phyloP scores from a whole-genome alignment of 1,140 invertebrate species.

The Pachypsylla venusta region DNA sequence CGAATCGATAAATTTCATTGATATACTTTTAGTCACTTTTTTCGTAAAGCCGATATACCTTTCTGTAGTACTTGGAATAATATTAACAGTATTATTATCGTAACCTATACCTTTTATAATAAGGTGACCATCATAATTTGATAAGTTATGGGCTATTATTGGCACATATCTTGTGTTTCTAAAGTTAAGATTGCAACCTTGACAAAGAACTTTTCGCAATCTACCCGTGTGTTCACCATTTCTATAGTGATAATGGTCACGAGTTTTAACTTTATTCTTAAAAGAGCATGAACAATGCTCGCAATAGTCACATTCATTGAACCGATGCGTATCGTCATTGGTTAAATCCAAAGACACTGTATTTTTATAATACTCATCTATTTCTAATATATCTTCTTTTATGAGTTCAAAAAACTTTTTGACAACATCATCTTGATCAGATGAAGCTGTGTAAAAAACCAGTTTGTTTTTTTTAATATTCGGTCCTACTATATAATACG shows the following conservation, averaged over 20 bases:
- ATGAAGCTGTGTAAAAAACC: too few species aligned
- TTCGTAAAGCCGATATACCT: neutral
- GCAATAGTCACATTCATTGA: neutral
- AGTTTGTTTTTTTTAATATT: too few species aligned
- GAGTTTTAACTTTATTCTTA: neutral
- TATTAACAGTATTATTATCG: neutral
- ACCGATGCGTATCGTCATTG: neutral
- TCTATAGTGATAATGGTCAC: neutral
- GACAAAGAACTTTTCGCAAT: neutral
- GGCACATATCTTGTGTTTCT: neutral
- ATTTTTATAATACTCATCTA: too few species aligned
- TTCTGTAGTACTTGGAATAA: neutral
- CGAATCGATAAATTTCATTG: neutral
- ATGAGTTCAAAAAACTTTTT: too few species aligned
- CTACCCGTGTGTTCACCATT: neutral
- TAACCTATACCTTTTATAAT: neutral
- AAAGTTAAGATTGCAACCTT: neutral
- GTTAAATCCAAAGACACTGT: too few species aligned
- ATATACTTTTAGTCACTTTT: neutral
- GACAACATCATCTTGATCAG: too few species aligned
- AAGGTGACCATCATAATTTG: neutral
- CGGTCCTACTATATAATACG: too few species aligned
- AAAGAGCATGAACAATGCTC: neutral
- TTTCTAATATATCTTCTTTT: too few species aligned
- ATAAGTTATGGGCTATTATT: neutral